These are phyloP conservation scores for Euclidia mi DNA, from an alignment of 2,888 invertebrate species.

Conservation along the genomic window DNA sequence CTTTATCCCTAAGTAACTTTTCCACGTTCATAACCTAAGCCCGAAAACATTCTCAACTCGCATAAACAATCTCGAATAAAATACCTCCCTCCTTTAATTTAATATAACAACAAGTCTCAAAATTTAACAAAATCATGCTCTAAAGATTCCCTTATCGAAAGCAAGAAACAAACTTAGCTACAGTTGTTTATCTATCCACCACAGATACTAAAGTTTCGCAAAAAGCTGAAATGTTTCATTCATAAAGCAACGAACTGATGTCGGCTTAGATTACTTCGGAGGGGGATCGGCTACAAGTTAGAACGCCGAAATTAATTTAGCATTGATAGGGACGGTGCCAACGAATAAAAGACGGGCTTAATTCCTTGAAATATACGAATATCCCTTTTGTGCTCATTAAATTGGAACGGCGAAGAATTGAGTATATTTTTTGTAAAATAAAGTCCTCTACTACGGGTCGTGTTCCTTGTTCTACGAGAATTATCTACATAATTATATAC, in stretches of 20 bases:
- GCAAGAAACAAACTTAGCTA: constrained; percentile 50
- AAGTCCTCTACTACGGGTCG: neutral
- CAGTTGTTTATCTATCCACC: constrained; percentile 59
- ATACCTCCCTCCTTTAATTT: constrained; percentile 47
- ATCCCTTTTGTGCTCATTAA: constrained; percentile 31
- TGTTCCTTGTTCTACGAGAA: no score
- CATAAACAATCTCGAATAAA: constrained; percentile 46
- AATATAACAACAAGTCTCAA: constrained; percentile 51
- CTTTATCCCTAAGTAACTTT: constrained; percentile 15
- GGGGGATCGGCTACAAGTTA: constrained; percentile 41
- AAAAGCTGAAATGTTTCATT: constrained; percentile 61
- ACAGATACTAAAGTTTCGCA: constrained; percentile 51
- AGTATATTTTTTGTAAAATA: constrained; percentile 11
- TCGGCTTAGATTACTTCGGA: constrained; percentile 49
- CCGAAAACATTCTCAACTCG: constrained; percentile 36
- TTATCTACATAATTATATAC: no score
- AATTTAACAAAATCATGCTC: constrained; percentile 53
- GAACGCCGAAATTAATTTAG: constrained; percentile 51
- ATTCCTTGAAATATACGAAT: constrained; percentile 44
- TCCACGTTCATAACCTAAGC: constrained; percentile 17
- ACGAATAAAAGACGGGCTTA: constrained; percentile 37
- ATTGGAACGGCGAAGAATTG: constrained; percentile 21
- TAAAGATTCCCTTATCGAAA: constrained; percentile 53
- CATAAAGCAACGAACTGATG: constrained; percentile 55
- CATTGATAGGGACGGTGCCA: constrained; percentile 31